Evolutionary conservation across 2,797 vertebrate genomes (phyloP).

Genomic region (Danio jaintianensis): DNA sequence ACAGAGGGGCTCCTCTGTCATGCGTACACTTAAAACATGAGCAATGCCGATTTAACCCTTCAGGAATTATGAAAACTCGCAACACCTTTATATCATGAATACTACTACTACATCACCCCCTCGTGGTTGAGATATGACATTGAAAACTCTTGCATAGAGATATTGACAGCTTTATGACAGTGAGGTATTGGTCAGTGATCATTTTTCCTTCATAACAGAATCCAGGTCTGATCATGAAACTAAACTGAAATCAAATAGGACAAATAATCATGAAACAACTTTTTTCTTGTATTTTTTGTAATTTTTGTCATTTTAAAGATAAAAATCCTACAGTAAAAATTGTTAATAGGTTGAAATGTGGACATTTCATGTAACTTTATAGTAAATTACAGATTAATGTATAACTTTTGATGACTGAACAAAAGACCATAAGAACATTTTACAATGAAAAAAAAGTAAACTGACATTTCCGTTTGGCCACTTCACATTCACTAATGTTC

Average conservation of each 20-base stretch:
- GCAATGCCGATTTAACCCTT: neutral
- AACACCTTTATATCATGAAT: neutral
- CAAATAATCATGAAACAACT: neutral
- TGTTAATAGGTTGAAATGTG: too few species aligned
- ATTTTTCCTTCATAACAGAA: neutral
- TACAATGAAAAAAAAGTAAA: too few species aligned
- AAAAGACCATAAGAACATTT: too few species aligned
- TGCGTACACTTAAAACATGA: neutral
- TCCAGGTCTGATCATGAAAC: neutral
- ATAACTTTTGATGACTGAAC: too few species aligned
- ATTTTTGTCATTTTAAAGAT: too few species aligned
- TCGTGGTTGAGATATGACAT: neutral
- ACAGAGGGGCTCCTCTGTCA: neutral
- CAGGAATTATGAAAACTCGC: neutral
- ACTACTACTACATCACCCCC: conserved; percentile 1
- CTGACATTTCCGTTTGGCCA: too few species aligned
- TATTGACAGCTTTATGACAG: neutral
- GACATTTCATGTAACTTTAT: too few species aligned
- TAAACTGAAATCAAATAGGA: neutral
- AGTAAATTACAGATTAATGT: too few species aligned
- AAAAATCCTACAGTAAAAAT: too few species aligned
- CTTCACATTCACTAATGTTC: too few species aligned
- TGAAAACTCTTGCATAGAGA: neutral
- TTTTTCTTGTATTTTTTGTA: too few species aligned
- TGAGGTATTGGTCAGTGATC: neutral